Evolutionary conservation across 2,113 vertebrate genomes (phyloP).

Genomic region (Uropsilus gracilis): DNA sequence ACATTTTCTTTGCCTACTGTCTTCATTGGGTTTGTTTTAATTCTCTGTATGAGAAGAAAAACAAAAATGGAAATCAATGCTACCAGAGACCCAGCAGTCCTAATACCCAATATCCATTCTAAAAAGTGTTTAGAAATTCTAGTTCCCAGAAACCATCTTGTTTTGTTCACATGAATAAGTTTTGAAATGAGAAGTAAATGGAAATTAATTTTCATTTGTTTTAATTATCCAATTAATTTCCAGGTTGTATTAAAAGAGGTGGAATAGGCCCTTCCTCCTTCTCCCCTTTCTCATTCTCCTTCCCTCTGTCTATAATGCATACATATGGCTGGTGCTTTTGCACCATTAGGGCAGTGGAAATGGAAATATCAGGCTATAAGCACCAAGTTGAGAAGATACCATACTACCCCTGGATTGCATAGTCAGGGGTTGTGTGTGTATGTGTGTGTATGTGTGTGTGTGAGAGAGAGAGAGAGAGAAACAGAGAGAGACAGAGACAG

Average conservation of each 20-base stretch:
- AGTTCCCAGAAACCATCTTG: not conserved
- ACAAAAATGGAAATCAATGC: not conserved
- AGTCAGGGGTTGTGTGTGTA: not conserved
- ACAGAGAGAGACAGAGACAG: too few species aligned
- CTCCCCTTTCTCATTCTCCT: not conserved
- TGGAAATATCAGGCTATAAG: not conserved
- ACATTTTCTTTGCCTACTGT: not conserved
- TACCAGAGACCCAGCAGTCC: not conserved
- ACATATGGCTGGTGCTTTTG: not conserved
- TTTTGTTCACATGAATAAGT: not conserved
- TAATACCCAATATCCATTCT: not conserved
- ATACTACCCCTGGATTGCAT: not conserved
- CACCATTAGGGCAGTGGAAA: not conserved
- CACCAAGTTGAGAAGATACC: not conserved
- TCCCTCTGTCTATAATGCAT: not conserved
- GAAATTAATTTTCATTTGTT: conserved; percentile 24
- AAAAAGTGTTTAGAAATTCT: not conserved
- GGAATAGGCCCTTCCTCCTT: not conserved
- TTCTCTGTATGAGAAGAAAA: not conserved
- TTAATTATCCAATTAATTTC: too few species aligned
- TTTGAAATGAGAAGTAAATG: not conserved
- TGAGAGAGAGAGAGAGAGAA: not conserved
- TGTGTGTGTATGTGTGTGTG: not conserved
- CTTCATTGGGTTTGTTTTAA: not conserved
- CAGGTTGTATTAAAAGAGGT: not conserved